Evolutionary conservation across 2,888 invertebrate genomes (phyloP).

Genomic region (Meiosimyza platycephala): DNA sequence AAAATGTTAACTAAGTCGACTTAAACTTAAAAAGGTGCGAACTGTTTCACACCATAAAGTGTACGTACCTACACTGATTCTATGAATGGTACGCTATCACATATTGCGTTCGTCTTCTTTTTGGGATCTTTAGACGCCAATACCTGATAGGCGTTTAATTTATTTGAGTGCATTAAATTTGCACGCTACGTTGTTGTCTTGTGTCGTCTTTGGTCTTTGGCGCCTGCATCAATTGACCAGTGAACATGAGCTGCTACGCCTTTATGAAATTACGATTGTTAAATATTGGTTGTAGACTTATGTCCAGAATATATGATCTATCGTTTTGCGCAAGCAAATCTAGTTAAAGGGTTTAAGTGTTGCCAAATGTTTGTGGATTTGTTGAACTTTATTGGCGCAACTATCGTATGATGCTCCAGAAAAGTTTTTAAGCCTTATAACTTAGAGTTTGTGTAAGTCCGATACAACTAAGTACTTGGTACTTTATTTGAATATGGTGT

Average conservation of each 20-base stretch:
- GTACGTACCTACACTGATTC: neutral
- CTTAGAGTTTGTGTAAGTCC: too few species aligned
- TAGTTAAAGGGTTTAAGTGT: too few species aligned
- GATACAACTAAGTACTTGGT: too few species aligned
- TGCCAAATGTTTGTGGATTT: too few species aligned
- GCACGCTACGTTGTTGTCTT: constrained; percentile 21
- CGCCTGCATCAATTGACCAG: constrained; percentile 24
- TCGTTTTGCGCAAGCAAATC: too few species aligned
- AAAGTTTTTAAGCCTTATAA: too few species aligned
- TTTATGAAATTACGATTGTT: too few species aligned
- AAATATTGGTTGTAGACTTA: too few species aligned
- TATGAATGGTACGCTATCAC: constrained; percentile 15
- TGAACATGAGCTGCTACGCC: constrained; percentile 21
- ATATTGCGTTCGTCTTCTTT: neutral
- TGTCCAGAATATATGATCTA: too few species aligned
- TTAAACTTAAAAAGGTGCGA: constrained; percentile 23
- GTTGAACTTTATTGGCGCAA: too few species aligned
- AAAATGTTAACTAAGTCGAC: constrained; percentile 9
- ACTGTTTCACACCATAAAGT: constrained; percentile 23
- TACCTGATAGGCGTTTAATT: constrained; percentile 9
- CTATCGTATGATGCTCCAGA: too few species aligned
- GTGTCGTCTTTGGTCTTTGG: neutral
- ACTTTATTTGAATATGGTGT: too few species aligned
- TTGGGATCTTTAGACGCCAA: neutral
- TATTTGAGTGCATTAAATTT: constrained; percentile 33